A percentile compares a stretch with the other conserved stretches of the same genome.
Conservation (phyloP, 2,113 vertebrate genomes). For the Melozone crissalis region DNA sequence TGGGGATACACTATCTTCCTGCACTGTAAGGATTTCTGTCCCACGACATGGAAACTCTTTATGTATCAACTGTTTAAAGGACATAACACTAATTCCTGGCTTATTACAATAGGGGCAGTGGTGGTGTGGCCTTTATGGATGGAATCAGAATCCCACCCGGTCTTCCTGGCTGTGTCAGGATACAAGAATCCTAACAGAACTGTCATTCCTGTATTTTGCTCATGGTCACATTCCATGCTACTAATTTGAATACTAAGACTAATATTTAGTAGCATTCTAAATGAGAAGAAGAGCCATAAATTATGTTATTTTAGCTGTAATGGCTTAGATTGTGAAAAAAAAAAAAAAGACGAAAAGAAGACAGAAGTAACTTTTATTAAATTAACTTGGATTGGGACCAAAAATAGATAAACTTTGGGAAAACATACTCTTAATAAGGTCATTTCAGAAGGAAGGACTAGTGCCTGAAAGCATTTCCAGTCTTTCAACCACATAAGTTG, state of each 20-base stretch:
- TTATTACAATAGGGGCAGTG: not conserved
- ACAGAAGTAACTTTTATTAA: not conserved
- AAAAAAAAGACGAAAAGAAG: not conserved
- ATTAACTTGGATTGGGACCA: conserved; percentile 15
- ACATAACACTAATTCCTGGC: not conserved
- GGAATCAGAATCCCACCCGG: not conserved
- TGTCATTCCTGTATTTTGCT: not conserved
- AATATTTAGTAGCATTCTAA: not conserved
- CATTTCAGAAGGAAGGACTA: not conserved
- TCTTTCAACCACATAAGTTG: not conserved
- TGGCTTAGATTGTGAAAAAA: not conserved
- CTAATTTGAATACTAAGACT: conserved; percentile 7
- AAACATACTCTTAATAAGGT: not conserved
- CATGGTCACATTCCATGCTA: not conserved
- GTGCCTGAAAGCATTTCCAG: not conserved
- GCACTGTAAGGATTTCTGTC: not conserved
- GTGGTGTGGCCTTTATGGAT: not conserved
- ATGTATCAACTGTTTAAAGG: not conserved
- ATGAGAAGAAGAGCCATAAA: not conserved
- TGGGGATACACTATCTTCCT: not conserved
- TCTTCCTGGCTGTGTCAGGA: not conserved
- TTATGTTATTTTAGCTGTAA: conserved; percentile 34
- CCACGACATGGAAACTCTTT: not conserved
- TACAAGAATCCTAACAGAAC: not conserved
- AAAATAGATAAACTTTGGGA: conserved; percentile 23